A percentile compares a stretch with the other conserved stretches of the same genome.
Evolutionary conservation across 2,888 invertebrate genomes (phyloP).

Genomic region (Teinopalpus imperialis): DNA sequence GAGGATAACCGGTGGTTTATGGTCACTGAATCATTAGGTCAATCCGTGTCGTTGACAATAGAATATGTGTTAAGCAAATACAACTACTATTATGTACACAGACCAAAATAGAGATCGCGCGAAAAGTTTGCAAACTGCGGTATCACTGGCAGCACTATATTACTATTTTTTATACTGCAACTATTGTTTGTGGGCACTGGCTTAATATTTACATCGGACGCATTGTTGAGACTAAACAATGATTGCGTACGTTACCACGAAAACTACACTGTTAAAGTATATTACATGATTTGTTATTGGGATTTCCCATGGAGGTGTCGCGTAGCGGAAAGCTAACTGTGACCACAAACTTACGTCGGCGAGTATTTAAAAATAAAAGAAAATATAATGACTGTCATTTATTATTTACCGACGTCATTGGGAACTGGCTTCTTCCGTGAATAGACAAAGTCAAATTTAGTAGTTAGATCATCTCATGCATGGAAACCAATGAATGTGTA

Average conservation of each 20-base stretch:
- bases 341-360: slow-evolving; percentile 30
- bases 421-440: no score
- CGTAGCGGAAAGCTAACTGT: slow-evolving; percentile 33
- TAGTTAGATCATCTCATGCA: no score
- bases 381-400: slow-evolving; percentile 3
- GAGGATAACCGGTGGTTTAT: slow-evolving; percentile 71
- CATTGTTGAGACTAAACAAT: slow-evolving; percentile 62
- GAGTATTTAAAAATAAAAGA: slow-evolving; percentile 11
- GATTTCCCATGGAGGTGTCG: slow-evolving; percentile 55
- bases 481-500: no score
- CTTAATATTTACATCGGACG: slow-evolving; percentile 45
- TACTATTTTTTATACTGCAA: slow-evolving; percentile 47
- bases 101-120: slow-evolving; percentile 41
- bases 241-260: slow-evolving; percentile 58
- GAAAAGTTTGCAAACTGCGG: slow-evolving; percentile 41
- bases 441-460: no score
- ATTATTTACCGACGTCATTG: no score
- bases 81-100: slow-evolving; percentile 39
- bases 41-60: slow-evolving; percentile 72
- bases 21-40: slow-evolving; percentile 78
- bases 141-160: slow-evolving; percentile 30
- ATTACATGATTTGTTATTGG: slow-evolving; percentile 53
- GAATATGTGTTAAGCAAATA: slow-evolving; percentile 66
- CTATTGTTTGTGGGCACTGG: slow-evolving; percentile 47
- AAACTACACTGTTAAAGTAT: slow-evolving; percentile 45